Evolutionary conservation across 1,140 invertebrate genomes (phyloP).

Genomic region (Drosophila simulans): DNA sequence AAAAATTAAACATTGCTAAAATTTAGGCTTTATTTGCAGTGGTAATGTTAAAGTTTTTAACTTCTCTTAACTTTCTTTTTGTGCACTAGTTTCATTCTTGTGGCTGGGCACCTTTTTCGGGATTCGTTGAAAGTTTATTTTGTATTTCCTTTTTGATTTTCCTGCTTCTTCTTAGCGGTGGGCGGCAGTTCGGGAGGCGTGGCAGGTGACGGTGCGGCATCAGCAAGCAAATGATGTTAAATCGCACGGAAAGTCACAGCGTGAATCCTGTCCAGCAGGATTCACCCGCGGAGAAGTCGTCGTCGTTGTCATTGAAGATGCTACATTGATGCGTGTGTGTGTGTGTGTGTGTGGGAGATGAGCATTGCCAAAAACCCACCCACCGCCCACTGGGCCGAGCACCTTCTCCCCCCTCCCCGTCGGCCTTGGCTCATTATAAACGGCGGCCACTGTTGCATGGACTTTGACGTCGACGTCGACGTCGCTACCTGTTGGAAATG

Average conservation of each 20-base stretch:
- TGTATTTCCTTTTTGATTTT: neutral
- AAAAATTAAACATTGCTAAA: too few species aligned
- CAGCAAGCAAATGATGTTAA: slow-evolving; percentile 59
- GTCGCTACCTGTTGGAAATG: slow-evolving; percentile 77
- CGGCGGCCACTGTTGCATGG: slow-evolving; percentile 73
- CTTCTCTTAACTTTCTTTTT: neutral
- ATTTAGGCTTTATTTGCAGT: too few species aligned
- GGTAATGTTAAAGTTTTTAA: too few species aligned
- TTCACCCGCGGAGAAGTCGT: slow-evolving; percentile 20
- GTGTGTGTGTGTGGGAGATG: neutral
- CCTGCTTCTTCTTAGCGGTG: neutral
- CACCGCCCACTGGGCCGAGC: slow-evolving; percentile 1
- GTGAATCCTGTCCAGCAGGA: slow-evolving; percentile 49
- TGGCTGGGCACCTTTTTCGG: slow-evolving; percentile 22
- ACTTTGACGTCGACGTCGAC: slow-evolving; percentile 45
- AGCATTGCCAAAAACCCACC: neutral
- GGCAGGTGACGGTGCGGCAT: neutral
- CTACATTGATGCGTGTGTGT: slow-evolving; percentile 12
- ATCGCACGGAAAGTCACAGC: slow-evolving; percentile 49
- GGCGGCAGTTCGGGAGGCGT: neutral
- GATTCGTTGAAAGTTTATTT: too few species aligned
- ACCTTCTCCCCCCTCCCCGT: slow-evolving; percentile 4
- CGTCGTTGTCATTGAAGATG: slow-evolving; percentile 17
- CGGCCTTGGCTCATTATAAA: slow-evolving; percentile 71
- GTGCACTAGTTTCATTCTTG: slow-evolving; percentile 1